Evolutionary conservation across 2,113 vertebrate species (phyloP).

Genomic region (Podilymbus podiceps): DNA sequence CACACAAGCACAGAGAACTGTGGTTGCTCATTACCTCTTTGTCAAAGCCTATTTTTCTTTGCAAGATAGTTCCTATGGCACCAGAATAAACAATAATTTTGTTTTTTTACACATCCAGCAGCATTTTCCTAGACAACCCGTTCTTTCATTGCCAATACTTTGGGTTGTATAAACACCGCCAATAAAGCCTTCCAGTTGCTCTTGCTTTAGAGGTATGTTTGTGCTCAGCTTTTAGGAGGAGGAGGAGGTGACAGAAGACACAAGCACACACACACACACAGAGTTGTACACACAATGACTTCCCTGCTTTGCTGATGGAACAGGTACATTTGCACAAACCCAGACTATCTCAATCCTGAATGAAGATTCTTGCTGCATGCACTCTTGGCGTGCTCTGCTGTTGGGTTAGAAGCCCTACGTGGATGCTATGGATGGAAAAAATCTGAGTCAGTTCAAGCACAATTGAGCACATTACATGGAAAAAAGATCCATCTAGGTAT

Average conservation of each 20-base stretch:
- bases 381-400: background rate
- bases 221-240: background rate
- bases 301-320: background rate
- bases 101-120: background rate
- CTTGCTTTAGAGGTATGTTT: background rate
- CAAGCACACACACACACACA: too few species aligned
- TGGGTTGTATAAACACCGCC: background rate
- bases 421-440: background rate
- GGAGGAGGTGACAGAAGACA: background rate
- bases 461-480: background rate
- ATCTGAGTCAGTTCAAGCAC: background rate
- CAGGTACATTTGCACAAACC: background rate
- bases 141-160: background rate
- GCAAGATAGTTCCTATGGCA: background rate
- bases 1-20: background rate
- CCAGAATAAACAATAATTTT: constrained; percentile 34
- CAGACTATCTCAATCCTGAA: background rate
- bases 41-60: background rate
- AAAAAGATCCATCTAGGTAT: background rate
- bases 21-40: background rate
- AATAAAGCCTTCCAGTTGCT: accelerated
- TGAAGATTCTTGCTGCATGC: background rate
- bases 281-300: accelerated
- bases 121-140: background rate
- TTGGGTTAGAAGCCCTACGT: background rate